Evolutionary conservation across 2,113 vertebrate genomes (phyloP).

Genomic region (Thermophis baileyi): DNA sequence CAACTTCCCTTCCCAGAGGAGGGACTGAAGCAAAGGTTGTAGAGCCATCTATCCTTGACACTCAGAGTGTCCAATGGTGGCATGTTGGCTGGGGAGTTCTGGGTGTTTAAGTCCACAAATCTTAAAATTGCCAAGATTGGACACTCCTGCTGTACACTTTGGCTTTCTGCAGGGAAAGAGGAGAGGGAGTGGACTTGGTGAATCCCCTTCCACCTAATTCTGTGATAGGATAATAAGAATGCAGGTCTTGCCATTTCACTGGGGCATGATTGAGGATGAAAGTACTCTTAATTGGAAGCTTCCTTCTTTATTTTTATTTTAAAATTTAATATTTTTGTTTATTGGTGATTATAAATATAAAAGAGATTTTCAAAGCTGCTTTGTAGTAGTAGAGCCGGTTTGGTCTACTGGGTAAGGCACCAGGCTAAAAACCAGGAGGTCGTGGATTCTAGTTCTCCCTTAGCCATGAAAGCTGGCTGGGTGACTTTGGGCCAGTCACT

Average conservation of each 20-base stretch:
- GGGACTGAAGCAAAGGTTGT: not conserved
- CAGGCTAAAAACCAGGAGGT: not conserved
- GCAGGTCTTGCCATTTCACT: constrained; percentile 22
- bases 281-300: not conserved
- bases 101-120: not conserved
- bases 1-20: not conserved
- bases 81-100: not conserved
- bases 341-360: not conserved
- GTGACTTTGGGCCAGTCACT: not conserved
- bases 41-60: not conserved
- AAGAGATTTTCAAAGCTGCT: not conserved
- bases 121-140: not conserved
- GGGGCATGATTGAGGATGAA: not conserved
- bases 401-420: not conserved
- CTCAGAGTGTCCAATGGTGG: not conserved
- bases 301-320: not conserved
- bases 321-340: not conserved
- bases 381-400: not conserved
- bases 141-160: not conserved
- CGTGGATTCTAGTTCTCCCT: not conserved
- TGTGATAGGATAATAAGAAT: not conserved
- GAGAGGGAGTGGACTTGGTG: not conserved
- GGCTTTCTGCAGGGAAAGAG: not conserved
- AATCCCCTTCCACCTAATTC: not conserved
- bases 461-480: not conserved